Conservation (phyloP, 2,113 vertebrate genomes). For the Hucho hucho region DNA sequence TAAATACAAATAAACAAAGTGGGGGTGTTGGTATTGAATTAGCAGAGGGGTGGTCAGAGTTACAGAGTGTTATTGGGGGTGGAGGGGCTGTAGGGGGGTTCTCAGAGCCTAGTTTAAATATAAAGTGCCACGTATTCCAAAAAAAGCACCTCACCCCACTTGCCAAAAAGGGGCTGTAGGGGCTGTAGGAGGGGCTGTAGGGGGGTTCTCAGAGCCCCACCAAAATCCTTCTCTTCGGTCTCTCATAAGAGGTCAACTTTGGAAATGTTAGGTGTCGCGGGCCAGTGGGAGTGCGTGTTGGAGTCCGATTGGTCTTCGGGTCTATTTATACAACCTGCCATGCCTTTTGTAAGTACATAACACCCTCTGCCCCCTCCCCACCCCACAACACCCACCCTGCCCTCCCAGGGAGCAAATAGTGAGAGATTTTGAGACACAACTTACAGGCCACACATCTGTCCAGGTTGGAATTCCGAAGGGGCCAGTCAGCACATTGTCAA, state of each 20-base stretch:
- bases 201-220: too few relatives aligned
- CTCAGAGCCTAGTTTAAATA: slow-evolving; percentile 45
- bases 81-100: neutral
- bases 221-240: too few relatives aligned
- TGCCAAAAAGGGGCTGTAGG: too few relatives aligned
- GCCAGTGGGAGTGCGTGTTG: neutral
- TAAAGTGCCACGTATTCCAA: slow-evolving; percentile 15
- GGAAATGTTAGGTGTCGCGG: slow-evolving; percentile 20
- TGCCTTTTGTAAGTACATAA: neutral
- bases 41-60: slow-evolving; percentile 4
- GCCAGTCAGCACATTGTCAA: too few relatives aligned
- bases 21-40: neutral
- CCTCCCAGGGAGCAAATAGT: neutral
- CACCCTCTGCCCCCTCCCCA: neutral
- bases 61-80: too few relatives aligned
- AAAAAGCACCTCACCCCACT: too few relatives aligned
- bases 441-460: neutral
- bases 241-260: neutral
- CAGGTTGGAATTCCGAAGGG: too few relatives aligned
- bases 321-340: neutral
- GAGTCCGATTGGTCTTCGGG: too few relatives aligned
- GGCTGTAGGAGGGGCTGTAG: too few relatives aligned
- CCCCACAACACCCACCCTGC: neutral
- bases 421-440: neutral
- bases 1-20: slow-evolving; percentile 22